A percentile compares a stretch with the other conserved stretches of the same genome.
phyloP scores from a whole-genome alignment of 2,797 vertebrate genomes.

The Adrianichthys oophorus region DNA sequence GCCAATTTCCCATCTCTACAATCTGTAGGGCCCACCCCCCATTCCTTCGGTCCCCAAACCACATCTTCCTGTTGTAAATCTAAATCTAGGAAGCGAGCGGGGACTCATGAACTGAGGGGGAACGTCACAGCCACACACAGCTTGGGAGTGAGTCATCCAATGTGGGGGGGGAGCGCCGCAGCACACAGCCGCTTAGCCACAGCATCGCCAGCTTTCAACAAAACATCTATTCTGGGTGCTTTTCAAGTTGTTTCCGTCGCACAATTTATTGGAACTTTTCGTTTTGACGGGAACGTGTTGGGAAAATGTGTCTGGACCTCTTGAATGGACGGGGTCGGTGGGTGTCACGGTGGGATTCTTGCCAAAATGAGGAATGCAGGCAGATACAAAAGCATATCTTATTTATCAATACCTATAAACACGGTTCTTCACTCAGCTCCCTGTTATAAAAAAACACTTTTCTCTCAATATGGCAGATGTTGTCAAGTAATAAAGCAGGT shows the following conservation, averaged over 20 bases:
- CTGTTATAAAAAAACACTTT: constrained; percentile 8
- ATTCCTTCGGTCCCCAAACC: constrained; percentile 44
- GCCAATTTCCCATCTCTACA: constrained; percentile 9
- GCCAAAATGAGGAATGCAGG: constrained; percentile 22
- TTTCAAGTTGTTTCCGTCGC: constrained; percentile 46
- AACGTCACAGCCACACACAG: constrained; percentile 54
- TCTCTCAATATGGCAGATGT: constrained; percentile 26
- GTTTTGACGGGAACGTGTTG: background rate
- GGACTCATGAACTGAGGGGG: constrained; percentile 25
- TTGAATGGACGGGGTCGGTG: constrained; percentile 24
- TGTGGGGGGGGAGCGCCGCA: constrained; percentile 38
- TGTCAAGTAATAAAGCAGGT: constrained; percentile 43
- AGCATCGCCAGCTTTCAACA: constrained; percentile 49
- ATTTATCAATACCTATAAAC: constrained; percentile 9
- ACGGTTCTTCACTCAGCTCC: constrained; percentile 4
- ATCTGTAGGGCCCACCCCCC: constrained; percentile 25
- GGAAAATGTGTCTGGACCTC: too few relatives aligned
- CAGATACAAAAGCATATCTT: constrained; percentile 27
- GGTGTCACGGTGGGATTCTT: constrained; percentile 64
- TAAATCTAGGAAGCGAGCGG: constrained; percentile 54
- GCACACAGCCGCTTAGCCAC: constrained; percentile 44
- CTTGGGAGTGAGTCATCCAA: constrained; percentile 70
- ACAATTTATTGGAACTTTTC: background rate
- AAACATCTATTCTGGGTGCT: constrained; percentile 63
- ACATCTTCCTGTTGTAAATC: constrained; percentile 71